These are phyloP conservation scores for Tragelaphus scriptus DNA, from an alignment of 2,113 vertebrate genomes.

Conservation along the genomic window DNA sequence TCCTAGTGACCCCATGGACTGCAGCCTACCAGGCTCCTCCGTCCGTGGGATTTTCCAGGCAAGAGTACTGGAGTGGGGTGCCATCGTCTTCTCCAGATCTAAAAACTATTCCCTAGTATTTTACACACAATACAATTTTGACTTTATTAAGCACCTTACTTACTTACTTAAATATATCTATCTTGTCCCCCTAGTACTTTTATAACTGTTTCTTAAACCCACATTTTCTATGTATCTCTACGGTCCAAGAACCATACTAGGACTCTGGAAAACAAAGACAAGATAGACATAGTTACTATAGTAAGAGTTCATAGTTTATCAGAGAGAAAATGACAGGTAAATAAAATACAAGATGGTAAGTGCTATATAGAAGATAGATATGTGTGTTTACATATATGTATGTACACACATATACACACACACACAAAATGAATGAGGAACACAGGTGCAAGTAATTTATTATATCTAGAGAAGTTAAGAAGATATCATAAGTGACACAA, in stretches of 20 bases:
- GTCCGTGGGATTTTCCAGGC: neutral
- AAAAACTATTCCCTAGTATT: neutral
- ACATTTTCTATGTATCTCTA: neutral
- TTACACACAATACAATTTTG: conserved; percentile 1
- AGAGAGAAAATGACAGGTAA: neutral
- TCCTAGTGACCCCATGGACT: neutral
- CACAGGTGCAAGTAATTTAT: neutral
- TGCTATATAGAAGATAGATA: neutral
- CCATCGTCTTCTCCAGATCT: neutral
- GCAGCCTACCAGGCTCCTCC: neutral
- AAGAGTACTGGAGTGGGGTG: neutral
- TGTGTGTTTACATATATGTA: neutral
- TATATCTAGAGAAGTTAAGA: neutral
- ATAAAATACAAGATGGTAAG: neutral
- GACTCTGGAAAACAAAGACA: neutral
- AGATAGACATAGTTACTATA: neutral
- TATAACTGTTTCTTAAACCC: neutral
- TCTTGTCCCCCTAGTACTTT: neutral
- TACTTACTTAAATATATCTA: neutral
- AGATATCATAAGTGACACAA: neutral
- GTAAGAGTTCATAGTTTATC: neutral
- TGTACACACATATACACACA: neutral
- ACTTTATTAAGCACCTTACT: neutral
- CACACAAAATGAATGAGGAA: neutral
- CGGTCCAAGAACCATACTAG: neutral